A percentile compares a stretch with the other conserved stretches of the same genome.
These are phyloP conservation scores for Stramonita haemastoma DNA, from an alignment of 2,888 invertebrate genomes.

Conservation along the genomic window DNA sequence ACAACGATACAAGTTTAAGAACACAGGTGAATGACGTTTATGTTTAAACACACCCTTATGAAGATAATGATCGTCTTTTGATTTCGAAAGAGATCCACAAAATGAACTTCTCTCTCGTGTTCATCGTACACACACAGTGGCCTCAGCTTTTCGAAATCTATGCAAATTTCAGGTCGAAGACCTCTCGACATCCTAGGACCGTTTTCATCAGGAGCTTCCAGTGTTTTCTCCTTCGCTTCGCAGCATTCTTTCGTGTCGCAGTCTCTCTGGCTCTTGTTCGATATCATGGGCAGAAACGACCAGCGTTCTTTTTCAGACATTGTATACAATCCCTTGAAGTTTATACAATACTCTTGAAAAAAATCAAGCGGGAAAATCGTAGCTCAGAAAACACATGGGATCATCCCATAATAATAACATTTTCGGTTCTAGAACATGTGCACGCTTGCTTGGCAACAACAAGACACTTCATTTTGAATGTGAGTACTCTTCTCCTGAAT, in stretches of 20 bases:
- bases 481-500: slow-evolving; percentile 5
- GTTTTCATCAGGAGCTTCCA: slow-evolving; percentile 39
- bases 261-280: background rate
- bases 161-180: slow-evolving; percentile 58
- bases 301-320: background rate
- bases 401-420: too few relatives aligned
- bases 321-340: background rate
- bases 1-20: background rate
- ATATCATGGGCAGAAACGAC: background rate
- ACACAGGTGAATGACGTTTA: background rate
- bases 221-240: slow-evolving; percentile 51
- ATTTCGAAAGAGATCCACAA: slow-evolving; percentile 69
- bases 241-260: slow-evolving; percentile 47
- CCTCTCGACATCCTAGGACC: slow-evolving; percentile 64
- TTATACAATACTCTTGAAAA: background rate
- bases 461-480: background rate
- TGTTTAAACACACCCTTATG: slow-evolving; percentile 59
- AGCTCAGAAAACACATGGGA: too few relatives aligned
- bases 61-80: slow-evolving; percentile 72
- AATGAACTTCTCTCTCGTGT: slow-evolving; percentile 65
- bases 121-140: slow-evolving; percentile 65
- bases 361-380: background rate
- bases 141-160: slow-evolving; percentile 61
- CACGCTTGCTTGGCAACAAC: background rate
- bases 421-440: background rate